Evolutionary conservation across 2,888 invertebrate species (phyloP), one percentile per base, ranked within the genome.

Genomic region (Oscheius sp.): DNA sequence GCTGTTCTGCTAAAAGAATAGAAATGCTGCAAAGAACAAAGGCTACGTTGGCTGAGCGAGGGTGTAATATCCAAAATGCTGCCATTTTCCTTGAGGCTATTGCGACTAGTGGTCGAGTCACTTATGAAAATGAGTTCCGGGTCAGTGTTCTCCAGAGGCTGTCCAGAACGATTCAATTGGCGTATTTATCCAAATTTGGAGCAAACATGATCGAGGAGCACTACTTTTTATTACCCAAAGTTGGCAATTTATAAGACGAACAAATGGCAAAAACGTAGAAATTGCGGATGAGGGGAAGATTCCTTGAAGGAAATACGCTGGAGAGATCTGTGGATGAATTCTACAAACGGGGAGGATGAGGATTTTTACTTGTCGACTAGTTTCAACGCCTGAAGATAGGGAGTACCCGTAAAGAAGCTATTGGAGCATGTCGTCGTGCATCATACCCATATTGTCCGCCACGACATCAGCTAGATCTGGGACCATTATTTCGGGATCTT

Each of bases 381-480:
- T 63, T 63, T 47, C 7, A 63, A 48, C 48, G 48, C 63, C 48
- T 42, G 63, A 48, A 42, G 3, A 42, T 53, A 11, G 11, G 53
- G 21, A 63, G 11, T n/a, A 68, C 68, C 68, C 68, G 68, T 53
- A 37, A 3, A 55, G 29, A 32, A 50, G 55, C 42, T 68, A 68
- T 68, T 68, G 55, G 13, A 68, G n/a, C n/a, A 68, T 68, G 53
- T 68, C 68, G 11, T 68, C 55, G 42, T 68, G 68, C 35, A 68
- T 32, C 37, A 68, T 53, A 29, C n/a, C 13, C 55, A 55, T 55
- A 33, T 68, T 55, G 33, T 37, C 68, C 9, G 57, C 70, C 13
- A n/a, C 57, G 32, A 37, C 33, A 2, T 42, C 42, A 42, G 37
- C 53, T 13, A 48, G 35, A 47, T 70, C 70, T 3, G 70, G 70